phyloP scores from a whole-genome alignment of 2,797 vertebrate species.

The Echiichthys vipera region DNA sequence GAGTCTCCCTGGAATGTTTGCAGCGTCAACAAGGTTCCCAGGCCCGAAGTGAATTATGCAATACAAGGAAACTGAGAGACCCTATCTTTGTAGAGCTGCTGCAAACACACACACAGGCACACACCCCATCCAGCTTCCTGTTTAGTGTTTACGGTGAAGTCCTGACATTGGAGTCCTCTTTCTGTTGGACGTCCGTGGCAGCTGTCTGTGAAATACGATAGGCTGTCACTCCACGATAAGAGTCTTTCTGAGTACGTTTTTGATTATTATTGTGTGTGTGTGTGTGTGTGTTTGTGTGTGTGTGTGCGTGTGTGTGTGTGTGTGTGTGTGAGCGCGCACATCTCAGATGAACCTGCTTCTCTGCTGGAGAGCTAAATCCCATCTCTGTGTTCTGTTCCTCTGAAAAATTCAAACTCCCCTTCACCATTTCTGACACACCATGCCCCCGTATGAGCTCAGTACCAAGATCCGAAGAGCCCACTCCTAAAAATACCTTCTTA shows the following conservation, averaged over 20 bases:
- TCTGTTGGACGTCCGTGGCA: slow-evolving; percentile 50
- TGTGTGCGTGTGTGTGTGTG: slow-evolving; percentile 1
- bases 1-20: slow-evolving; percentile 44
- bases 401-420: slow-evolving; percentile 52
- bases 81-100: slow-evolving; percentile 41
- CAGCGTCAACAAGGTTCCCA: slow-evolving; percentile 43
- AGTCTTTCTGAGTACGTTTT: slow-evolving; percentile 38
- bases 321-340: not conserved
- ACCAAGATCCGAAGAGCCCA: slow-evolving; percentile 21
- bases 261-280: slow-evolving; percentile 31
- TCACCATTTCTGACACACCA: slow-evolving; percentile 45
- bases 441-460: slow-evolving; percentile 38
- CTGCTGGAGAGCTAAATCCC: slow-evolving; percentile 46
- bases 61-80: slow-evolving; percentile 61
- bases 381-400: slow-evolving; percentile 46
- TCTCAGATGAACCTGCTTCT: slow-evolving; percentile 34
- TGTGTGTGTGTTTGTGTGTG: slow-evolving; percentile 4
- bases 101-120: slow-evolving; percentile 9
- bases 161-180: slow-evolving; percentile 15
- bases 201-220: slow-evolving; percentile 53
- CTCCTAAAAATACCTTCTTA: slow-evolving; percentile 56
- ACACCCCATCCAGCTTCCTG: slow-evolving; percentile 20
- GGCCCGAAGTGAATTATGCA: slow-evolving; percentile 76
- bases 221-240: slow-evolving; percentile 33
- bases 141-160: slow-evolving; percentile 10